Conservation (phyloP, 1,140 invertebrate genomes). For the Pectinophora gossypiella region DNA sequence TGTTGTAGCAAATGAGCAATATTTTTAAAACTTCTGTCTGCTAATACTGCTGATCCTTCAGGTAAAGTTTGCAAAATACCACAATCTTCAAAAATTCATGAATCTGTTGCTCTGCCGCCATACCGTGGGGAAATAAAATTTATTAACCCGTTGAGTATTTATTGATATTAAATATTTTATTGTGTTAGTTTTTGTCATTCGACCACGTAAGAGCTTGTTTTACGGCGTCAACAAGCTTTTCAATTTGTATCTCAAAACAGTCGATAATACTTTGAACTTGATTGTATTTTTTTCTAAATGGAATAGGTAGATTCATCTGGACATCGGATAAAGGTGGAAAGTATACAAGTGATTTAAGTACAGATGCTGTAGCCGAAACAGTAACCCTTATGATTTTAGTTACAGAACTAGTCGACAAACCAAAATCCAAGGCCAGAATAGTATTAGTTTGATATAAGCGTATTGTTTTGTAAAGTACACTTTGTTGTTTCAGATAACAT, state of each 20-base stretch:
- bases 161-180: slow-evolving; percentile 40
- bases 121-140: slow-evolving; percentile 48
- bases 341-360: background rate
- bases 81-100: slow-evolving; percentile 32
- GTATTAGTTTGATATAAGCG: too few relatives aligned
- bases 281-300: background rate
- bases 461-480: too few relatives aligned
- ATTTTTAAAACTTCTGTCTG: slow-evolving; percentile 55
- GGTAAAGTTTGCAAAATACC: slow-evolving; percentile 33
- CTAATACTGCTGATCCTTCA: slow-evolving; percentile 32
- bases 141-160: slow-evolving; percentile 48
- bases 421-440: too few relatives aligned
- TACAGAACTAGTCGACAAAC: too few relatives aligned
- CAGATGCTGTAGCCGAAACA: too few relatives aligned
- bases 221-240: background rate
- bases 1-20: slow-evolving; percentile 28
- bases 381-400: too few relatives aligned
- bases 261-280: background rate
- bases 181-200: background rate
- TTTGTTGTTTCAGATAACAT: too few relatives aligned
- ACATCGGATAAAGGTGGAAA: background rate
- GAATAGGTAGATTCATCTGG: background rate
- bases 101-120: slow-evolving; percentile 37
- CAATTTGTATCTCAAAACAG: slow-evolving; percentile 3
- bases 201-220: background rate